Base-by-base conservation (phyloP, 2,113 vertebrate genomes). In the Grammomys surdaster region DNA sequence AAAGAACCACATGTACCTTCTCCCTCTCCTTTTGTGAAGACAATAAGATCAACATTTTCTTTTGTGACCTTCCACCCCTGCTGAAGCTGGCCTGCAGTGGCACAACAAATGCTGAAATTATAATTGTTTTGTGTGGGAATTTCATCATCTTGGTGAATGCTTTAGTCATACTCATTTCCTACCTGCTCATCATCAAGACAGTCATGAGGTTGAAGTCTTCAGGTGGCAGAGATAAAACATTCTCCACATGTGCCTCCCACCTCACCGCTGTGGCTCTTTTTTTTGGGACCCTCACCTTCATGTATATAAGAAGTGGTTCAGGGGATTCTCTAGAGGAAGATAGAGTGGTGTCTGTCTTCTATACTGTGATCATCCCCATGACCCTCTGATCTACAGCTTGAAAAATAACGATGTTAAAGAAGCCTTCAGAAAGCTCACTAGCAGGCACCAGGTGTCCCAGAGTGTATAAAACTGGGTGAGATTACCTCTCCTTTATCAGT, bases 321-420 rank as follows among this genome's bases (percentile, higher is more conserved):
- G 60, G 24, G 36, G 97, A 65, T 56, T 96, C 93, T 0, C 60
- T 88, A 0, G 92, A 95, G 24, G 93, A 95, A 48, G 91, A 97
- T 14, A 98, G 97, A 69, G 72, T 94, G 0, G 63, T 97, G 19
- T 98, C 97, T 58, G 93, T 97, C 28, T 92, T 98, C 73, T 98
- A 98, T 65, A 95, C 97, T 3, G 73, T 98, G 70, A 31, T 98
- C 33, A 97, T 96, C 16, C 97, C 98, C 77, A 97, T 97, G 97
- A 98, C 63, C 97, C 97, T 91, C 9, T 98, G 17, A 98, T 98
- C 88, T 98, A 98, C 14, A 97, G 97, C 88, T 78, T 98, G 90
- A 97, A 97, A 81, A 98, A 98, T 73, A 94, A 96, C 5, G 96
- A 98, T 3, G 95, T 98, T 54, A 97, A 97, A 69, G 46, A n/a